phyloP scores from a whole-genome alignment of 2,888 invertebrate species.

The Corythucha ciliata region DNA sequence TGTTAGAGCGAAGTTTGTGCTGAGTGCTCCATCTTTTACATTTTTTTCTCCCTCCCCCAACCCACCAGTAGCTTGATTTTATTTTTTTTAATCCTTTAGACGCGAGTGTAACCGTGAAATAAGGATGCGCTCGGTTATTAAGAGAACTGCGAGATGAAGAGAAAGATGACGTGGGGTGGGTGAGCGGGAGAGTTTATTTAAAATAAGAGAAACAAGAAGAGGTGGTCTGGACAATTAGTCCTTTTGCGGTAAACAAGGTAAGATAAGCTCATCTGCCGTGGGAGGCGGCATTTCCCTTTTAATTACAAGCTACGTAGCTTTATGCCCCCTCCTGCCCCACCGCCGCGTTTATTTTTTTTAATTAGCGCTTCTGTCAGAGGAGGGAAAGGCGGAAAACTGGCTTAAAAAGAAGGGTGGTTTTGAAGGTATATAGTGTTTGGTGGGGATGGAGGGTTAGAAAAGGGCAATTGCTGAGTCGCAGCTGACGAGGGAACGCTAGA shows the following conservation, averaged over 20 bases:
- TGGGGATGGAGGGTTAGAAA: constrained; percentile 9
- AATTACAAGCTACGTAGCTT: constrained; percentile 4
- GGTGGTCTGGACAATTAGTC: constrained; percentile 12
- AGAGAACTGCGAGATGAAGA: neutral
- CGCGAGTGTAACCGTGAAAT: constrained; percentile 18
- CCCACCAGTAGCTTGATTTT: no score
- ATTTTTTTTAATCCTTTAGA: constrained; percentile 13
- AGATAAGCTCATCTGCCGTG: constrained; percentile 16
- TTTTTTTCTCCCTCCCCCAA: no score
- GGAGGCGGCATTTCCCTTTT: constrained; percentile 11
- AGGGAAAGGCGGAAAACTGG: no score
- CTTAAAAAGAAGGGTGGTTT: no score
- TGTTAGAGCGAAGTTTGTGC: no score
- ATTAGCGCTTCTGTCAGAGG: no score
- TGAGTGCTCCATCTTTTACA: no score
- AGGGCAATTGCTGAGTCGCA: constrained; percentile 27
- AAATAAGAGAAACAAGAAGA: constrained; percentile 3
- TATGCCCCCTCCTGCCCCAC: no score
- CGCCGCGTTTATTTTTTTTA: constrained; percentile 13
- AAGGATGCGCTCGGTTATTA: constrained; percentile 1
- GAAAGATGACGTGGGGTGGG: neutral
- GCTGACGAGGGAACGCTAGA: constrained; percentile 19
- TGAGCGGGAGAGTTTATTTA: neutral
- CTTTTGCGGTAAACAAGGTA: constrained; percentile 13
- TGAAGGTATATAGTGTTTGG: no score